Percentiles rank a stretch among this genome's conserved stretches.
These are phyloP conservation scores for Encarsia formosa DNA, from an alignment of 2,888 invertebrate genomes.

Conservation along the genomic window DNA sequence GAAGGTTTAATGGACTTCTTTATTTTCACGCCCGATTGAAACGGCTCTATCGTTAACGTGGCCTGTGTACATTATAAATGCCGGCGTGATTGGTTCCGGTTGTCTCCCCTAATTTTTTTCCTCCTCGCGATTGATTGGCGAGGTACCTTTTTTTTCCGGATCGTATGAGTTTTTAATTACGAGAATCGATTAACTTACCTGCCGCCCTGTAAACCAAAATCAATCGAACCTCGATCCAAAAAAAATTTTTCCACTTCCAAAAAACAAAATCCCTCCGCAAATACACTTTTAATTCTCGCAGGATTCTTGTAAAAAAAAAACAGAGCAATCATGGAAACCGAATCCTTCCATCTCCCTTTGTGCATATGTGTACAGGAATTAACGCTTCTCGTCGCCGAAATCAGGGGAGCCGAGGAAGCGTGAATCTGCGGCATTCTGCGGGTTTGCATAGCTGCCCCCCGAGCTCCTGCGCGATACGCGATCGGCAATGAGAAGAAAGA, in stretches of 20 bases:
- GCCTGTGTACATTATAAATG: constrained; percentile 44
- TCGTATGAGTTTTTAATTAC: too few species aligned
- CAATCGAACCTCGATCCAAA: background rate
- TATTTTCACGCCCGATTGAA: too few species aligned
- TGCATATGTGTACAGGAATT: constrained; percentile 13
- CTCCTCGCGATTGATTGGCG: background rate
- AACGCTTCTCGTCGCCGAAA: background rate
- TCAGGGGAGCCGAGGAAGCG: background rate
- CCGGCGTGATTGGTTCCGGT: constrained; percentile 45
- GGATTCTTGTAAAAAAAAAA: background rate
- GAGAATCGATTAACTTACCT: too few species aligned
- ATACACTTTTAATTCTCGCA: background rate
- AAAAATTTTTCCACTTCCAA: background rate
- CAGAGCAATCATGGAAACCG: background rate
- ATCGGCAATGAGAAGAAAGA: background rate
- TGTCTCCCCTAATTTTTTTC: constrained; percentile 29
- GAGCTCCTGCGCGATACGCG: background rate
- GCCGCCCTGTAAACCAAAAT: background rate
- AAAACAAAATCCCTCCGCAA: background rate
- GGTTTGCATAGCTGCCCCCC: constrained; percentile 7
- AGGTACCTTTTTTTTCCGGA: too few species aligned
- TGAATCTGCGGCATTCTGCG: constrained; percentile 7
- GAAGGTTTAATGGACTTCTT: too few species aligned
- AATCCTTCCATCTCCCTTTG: background rate
- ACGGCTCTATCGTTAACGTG: constrained; percentile 31